A percentile compares a stretch with the other conserved stretches of the same genome.
These are phyloP conservation scores for Bombus balteatus DNA, from an alignment of 1,140 invertebrate species.

Conservation along the genomic window DNA sequence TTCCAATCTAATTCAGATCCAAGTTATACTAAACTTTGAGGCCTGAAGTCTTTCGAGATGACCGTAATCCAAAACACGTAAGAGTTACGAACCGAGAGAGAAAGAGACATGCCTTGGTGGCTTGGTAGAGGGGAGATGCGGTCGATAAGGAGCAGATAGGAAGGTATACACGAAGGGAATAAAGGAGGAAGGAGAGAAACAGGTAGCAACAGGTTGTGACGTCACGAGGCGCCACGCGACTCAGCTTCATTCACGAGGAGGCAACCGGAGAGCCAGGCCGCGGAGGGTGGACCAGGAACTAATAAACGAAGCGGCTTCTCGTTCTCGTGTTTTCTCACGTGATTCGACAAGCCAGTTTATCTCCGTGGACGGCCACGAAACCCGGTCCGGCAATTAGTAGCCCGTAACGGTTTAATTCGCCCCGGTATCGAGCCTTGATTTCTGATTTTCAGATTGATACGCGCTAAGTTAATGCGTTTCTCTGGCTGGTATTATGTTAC, in stretches of 20 bases:
- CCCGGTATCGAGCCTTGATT: constrained; percentile 50
- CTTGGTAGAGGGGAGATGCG: not conserved
- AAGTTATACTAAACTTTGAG: too few species aligned
- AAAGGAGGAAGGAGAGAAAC: constrained; percentile 58
- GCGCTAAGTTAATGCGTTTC: constrained; percentile 19
- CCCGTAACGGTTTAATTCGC: constrained; percentile 62
- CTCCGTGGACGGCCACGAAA: constrained; percentile 49
- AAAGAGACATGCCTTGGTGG: not conserved
- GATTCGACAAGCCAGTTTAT: constrained; percentile 67
- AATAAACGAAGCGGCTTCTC: constrained; percentile 52
- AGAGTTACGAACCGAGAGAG: not conserved
- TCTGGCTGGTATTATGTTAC: not conserved
- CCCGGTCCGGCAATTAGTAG: constrained; percentile 62
- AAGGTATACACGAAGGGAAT: constrained; percentile 1
- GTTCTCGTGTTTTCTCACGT: constrained; percentile 65
- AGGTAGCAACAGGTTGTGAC: constrained; percentile 79
- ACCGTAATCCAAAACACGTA: not conserved
- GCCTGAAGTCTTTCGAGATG: not conserved
- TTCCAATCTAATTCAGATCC: too few species aligned
- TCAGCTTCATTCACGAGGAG: constrained; percentile 76
- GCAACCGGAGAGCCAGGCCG: constrained; percentile 5
- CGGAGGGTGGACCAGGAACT: constrained; percentile 69
- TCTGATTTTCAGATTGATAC: constrained; percentile 51
- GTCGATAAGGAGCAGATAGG: constrained; percentile 35
- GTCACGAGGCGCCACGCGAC: constrained; percentile 75